A percentile compares a stretch with the other conserved stretches of the same genome.
Evolutionary conservation across 2,113 vertebrate genomes (phyloP).

Genomic region (Saguinus midas): DNA sequence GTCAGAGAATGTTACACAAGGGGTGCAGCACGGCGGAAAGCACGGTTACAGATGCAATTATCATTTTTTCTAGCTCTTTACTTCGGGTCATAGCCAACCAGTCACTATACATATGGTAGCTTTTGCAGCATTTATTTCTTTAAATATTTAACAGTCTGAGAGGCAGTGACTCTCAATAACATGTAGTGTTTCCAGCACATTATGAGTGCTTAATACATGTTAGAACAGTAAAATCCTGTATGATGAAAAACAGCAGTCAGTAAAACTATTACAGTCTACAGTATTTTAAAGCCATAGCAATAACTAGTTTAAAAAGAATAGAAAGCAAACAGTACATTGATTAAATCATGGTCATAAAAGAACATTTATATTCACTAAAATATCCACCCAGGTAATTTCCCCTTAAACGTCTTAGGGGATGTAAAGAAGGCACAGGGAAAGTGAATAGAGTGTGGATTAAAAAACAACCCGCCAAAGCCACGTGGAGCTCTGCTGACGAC

Average conservation of each 20-base stretch:
- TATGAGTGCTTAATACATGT: slow-evolving; percentile 36
- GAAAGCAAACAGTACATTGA: neutral
- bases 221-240: slow-evolving; percentile 59
- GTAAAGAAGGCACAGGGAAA: neutral
- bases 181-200: slow-evolving; percentile 2
- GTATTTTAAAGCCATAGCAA: slow-evolving; percentile 43
- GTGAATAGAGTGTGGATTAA: neutral
- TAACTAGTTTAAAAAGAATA: slow-evolving; percentile 2
- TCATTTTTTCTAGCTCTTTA: slow-evolving; percentile 3
- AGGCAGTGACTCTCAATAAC: slow-evolving; percentile 51
- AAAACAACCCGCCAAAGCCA: neutral
- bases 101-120: neutral
- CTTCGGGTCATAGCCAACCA: slow-evolving; percentile 36
- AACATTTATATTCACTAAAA: neutral
- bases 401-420: neutral
- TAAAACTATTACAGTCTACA: neutral
- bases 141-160: slow-evolving; percentile 63
- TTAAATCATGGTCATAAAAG: slow-evolving; percentile 13
- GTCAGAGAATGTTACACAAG: neutral
- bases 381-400: slow-evolving; percentile 21
- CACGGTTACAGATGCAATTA: slow-evolving; percentile 8
- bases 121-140: slow-evolving; percentile 65
- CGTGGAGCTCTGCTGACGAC: neutral
- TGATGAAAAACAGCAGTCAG: slow-evolving; percentile 61
- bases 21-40: neutral